phyloP scores from a whole-genome alignment of 1,140 invertebrate genomes.

The Lepidurus apus region DNA sequence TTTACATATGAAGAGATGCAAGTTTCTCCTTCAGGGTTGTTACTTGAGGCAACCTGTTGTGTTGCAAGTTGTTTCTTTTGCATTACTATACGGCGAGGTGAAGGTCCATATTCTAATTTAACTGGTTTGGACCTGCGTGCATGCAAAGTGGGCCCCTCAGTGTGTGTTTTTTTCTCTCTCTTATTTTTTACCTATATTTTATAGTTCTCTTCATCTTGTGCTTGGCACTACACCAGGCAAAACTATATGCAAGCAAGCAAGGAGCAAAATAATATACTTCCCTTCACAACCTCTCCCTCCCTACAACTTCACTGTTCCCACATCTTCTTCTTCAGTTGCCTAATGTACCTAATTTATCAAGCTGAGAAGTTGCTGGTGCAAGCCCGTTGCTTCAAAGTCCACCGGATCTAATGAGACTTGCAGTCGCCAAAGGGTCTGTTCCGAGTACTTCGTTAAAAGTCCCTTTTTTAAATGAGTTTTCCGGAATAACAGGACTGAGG shows the following conservation, averaged over 20 bases:
- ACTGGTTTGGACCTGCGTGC: conserved; percentile 17
- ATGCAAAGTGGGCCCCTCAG: conserved; percentile 4
- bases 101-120: conserved; percentile 22
- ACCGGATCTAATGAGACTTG: conserved; percentile 2
- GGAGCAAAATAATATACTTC: too few species aligned
- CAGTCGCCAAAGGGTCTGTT: background rate
- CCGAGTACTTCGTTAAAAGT: background rate
- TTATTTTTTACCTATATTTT: background rate
- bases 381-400: background rate
- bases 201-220: background rate
- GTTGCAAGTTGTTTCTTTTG: background rate
- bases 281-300: background rate
- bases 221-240: background rate
- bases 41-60: background rate
- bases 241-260: too few species aligned
- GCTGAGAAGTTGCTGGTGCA: background rate
- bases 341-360: conserved; percentile 24
- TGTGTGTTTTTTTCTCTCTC: background rate
- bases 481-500: background rate
- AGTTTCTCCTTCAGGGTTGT: conserved; percentile 18
- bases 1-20: conserved; percentile 19
- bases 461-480: background rate
- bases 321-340: conserved; percentile 25
- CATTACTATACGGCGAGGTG: background rate
- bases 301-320: background rate